Base-by-base conservation (phyloP, 2,888 invertebrate genomes). In the Onthophagus sagittarius region DNA sequence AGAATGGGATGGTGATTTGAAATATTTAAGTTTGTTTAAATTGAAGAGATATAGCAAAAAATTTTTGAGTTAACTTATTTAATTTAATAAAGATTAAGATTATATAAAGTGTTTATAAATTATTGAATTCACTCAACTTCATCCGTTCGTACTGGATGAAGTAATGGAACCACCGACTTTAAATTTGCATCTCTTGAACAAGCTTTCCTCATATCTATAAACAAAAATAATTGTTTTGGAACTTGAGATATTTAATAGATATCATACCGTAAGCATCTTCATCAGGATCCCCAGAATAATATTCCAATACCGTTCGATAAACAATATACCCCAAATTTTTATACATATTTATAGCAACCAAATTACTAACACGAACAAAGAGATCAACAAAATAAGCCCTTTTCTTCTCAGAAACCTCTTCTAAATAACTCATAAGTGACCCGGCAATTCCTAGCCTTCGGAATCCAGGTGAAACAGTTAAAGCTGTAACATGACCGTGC, bases 401-500 rank as follows among this genome's bases (percentile, higher is more conserved):
- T 87, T 99, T 98, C 84, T 94, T 95, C 87, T 99, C 98, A 1
- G 99, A 99, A 73, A 97, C 93, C 83, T 96, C 94, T 87, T 99
- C 99, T 70, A 99, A 86, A 79, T 93, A 94, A 80, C 91, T 94
- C 97, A 99, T 99, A 67, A 99, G 88, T 71, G 93, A 93, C 4
- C 94, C 96, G 62, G 98, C 99, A 71, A 99, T 87, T 0, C 98
- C 98, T 9, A 98, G 86, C 78, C 99, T 89, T 80, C 99, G 89
- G 82, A 94, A 99, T 82, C 96, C 95, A 0, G 98, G 97, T 3
- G 98, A 95, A 0, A 99, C 98, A 5, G 98, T 98, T 62, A 99
- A 87, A 0, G 99, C 99, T 64, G 99, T 99, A 7, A 99, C 99
- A 87, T 99, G 99, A 0, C 99, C 99, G 88, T 99, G 99, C 98